These are phyloP conservation scores for Oophaga pumilio DNA, from an alignment of 2,113 vertebrate genomes.

Conservation along the genomic window DNA sequence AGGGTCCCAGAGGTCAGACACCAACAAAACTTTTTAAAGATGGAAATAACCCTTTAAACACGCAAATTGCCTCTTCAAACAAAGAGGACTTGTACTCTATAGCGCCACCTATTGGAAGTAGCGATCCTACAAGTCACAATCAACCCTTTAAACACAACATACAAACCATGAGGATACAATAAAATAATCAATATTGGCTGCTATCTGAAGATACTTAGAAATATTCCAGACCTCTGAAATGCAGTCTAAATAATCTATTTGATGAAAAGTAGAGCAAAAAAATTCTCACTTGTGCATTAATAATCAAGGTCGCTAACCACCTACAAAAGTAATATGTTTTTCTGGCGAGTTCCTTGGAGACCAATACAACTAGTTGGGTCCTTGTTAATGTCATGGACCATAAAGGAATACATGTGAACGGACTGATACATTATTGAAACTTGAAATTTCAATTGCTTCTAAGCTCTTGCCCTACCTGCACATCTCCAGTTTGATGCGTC, in stretches of 20 bases:
- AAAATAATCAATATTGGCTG: not conserved
- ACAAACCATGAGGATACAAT: not conserved
- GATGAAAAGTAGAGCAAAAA: not conserved
- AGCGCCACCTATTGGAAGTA: no score
- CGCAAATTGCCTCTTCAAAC: no score
- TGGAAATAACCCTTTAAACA: no score
- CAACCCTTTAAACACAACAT: no score
- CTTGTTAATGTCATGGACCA: constrained; percentile 8
- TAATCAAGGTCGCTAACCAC: not conserved
- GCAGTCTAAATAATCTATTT: not conserved
- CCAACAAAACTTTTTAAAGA: no score
- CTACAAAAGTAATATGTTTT: constrained; percentile 1
- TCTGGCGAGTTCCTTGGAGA: constrained; percentile 9
- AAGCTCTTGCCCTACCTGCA: constrained; percentile 32
- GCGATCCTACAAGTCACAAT: no score
- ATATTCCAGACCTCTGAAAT: not conserved
- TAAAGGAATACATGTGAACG: constrained; percentile 22
- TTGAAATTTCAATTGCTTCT: constrained; percentile 15
- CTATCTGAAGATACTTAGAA: not conserved
- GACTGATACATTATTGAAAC: constrained; percentile 21
- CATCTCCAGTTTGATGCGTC: constrained; percentile 42
- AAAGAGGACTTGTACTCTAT: no score
- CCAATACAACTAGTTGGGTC: not conserved
- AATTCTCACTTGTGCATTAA: constrained; percentile 6
- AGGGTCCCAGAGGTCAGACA: no score